Percentiles rank a stretch among this genome's conserved stretches.
These are phyloP conservation scores for Setipinna tenuifilis DNA, from an alignment of 2,797 vertebrate species.

Conservation along the genomic window DNA sequence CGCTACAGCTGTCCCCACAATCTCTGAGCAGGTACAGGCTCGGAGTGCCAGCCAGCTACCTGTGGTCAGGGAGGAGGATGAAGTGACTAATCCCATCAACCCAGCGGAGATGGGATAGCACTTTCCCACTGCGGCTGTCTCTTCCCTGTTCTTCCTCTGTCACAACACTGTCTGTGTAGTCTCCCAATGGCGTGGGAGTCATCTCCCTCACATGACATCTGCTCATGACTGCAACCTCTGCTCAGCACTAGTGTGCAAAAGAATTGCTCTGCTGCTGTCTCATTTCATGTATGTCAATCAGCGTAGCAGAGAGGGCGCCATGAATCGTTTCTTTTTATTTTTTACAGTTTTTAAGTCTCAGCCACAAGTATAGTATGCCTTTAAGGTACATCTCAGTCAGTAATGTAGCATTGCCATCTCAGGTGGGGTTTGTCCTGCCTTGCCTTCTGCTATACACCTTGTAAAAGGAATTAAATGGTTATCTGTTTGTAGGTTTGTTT, in stretches of 20 bases:
- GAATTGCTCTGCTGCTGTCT: background rate
- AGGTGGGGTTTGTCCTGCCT: background rate
- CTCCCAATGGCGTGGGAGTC: background rate
- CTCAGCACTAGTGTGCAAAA: background rate
- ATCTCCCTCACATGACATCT: background rate
- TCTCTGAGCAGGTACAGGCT: constrained; percentile 81
- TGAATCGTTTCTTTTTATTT: background rate
- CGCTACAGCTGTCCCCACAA: constrained; percentile 72
- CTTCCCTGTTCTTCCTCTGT: constrained; percentile 21
- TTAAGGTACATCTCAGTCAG: background rate
- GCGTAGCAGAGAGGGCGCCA: background rate
- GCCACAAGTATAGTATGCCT: background rate
- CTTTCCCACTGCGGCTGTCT: constrained; percentile 27
- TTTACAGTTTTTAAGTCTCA: background rate
- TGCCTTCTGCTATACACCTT: background rate
- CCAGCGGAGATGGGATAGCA: constrained; percentile 63
- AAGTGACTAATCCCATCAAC: constrained; percentile 64
- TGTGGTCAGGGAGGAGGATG: constrained; percentile 78
- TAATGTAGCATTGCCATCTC: constrained; percentile 3
- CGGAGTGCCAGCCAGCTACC: constrained; percentile 72
- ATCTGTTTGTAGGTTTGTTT: background rate
- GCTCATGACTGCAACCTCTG: constrained; percentile 1
- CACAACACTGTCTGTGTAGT: constrained; percentile 14
- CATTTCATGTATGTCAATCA: background rate
- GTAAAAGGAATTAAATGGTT: background rate